phyloP scores from a whole-genome alignment of 2,113 vertebrate genomes.

The Ciconia boyciana region DNA sequence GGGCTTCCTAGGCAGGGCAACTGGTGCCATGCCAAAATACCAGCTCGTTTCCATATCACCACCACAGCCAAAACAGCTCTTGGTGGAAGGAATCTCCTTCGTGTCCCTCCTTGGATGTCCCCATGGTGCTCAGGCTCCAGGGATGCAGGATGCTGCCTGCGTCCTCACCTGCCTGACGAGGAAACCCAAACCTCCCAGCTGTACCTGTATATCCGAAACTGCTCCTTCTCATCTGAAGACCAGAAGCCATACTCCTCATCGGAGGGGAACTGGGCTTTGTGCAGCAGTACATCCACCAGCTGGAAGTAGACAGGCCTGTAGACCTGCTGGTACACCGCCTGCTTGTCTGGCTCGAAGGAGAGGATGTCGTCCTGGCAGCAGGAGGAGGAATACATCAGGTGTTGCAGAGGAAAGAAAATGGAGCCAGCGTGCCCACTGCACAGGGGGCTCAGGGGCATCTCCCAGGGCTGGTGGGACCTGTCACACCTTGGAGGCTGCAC shows the following conservation, averaged over 20 bases:
- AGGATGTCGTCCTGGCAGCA: constrained; percentile 91
- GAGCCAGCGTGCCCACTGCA: neutral
- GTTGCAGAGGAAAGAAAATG: neutral
- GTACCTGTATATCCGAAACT: constrained; percentile 98
- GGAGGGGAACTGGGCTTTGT: constrained; percentile 96
- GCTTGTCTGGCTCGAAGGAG: constrained; percentile 93
- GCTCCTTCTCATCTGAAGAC: constrained; percentile 97
- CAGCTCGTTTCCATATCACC: neutral
- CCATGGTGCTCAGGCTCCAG: neutral
- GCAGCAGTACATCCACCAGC: constrained; percentile 94
- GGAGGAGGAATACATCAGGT: neutral
- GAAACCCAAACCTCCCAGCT: neutral
- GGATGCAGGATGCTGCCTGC: neutral
- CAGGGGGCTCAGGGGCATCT: neutral
- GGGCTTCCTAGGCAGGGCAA: neutral
- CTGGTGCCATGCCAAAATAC: neutral
- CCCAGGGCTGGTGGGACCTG: neutral
- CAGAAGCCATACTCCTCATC: constrained; percentile 95
- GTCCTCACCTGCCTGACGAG: neutral
- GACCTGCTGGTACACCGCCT: constrained; percentile 94
- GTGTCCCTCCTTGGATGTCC: neutral
- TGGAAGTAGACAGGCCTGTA: constrained; percentile 98
- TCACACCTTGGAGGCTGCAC: neutral
- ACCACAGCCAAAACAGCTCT: neutral
- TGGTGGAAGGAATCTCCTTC: neutral